A percentile compares a stretch with the other conserved stretches of the same genome.
phyloP scores from a whole-genome alignment of 2,113 vertebrate species.

The Spea bombifrons region DNA sequence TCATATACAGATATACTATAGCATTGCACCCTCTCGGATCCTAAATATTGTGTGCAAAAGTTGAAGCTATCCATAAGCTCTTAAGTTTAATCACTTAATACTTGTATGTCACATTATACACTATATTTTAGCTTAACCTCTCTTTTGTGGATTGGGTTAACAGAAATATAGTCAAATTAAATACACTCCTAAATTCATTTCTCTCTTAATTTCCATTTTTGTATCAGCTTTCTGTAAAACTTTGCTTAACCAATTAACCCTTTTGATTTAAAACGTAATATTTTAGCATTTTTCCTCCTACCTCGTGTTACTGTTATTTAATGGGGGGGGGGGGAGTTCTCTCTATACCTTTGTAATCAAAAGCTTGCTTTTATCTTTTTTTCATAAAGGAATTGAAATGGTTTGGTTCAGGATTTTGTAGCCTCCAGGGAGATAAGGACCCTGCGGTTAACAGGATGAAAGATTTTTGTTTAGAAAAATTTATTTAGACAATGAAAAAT shows the following conservation, averaged over 20 bases:
- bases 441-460: slow-evolving; percentile 84
- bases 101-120: too few relatives aligned
- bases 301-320: slow-evolving; percentile 79
- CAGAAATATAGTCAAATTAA: neutral
- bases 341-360: slow-evolving; percentile 78
- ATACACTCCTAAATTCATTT: neutral
- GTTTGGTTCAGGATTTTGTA: slow-evolving; percentile 80
- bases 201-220: neutral
- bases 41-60: too few relatives aligned
- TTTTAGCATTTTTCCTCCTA: slow-evolving; percentile 67
- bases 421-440: slow-evolving; percentile 82
- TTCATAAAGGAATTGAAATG: slow-evolving; percentile 84
- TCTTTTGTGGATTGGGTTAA: neutral
- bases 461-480: slow-evolving; percentile 88
- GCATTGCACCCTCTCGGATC: too few relatives aligned
- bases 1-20: too few relatives aligned
- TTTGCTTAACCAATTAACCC: slow-evolving; percentile 10
- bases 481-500: slow-evolving; percentile 89
- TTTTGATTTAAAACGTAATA: slow-evolving; percentile 23
- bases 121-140: too few relatives aligned
- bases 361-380: slow-evolving; percentile 84
- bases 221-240: neutral
- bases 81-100: too few relatives aligned
- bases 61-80: too few relatives aligned
- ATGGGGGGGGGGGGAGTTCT: slow-evolving; percentile 74